Percentiles rank a stretch among this genome's conserved stretches.
Evolutionary conservation across 2,888 invertebrate species (phyloP).

Genomic region (Incurvaria masculella): DNA sequence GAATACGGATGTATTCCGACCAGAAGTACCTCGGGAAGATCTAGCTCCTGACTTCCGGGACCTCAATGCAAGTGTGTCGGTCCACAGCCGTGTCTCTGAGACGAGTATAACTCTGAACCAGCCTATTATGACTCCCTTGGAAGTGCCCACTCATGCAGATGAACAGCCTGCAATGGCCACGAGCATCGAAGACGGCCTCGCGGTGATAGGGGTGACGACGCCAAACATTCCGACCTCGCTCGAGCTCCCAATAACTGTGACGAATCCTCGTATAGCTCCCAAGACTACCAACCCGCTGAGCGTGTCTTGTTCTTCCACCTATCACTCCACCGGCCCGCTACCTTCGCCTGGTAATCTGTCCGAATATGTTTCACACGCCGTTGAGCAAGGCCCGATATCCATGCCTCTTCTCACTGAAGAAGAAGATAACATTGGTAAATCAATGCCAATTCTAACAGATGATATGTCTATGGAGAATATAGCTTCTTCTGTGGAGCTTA

Average conservation of each 20-base stretch:
- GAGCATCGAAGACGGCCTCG: slow-evolving; percentile 59
- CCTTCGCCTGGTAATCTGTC: slow-evolving; percentile 34
- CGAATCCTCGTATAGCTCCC: slow-evolving; percentile 68
- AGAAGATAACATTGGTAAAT: slow-evolving; percentile 28
- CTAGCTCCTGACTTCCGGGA: slow-evolving; percentile 61
- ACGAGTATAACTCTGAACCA: slow-evolving; percentile 73
- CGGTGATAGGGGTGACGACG: slow-evolving; percentile 57
- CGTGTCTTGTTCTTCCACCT: slow-evolving; percentile 26
- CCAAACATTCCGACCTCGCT: slow-evolving; percentile 64
- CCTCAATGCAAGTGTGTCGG: slow-evolving; percentile 53
- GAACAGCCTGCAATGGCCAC: slow-evolving; percentile 48
- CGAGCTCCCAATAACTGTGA: slow-evolving; percentile 72
- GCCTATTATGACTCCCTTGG: slow-evolving; percentile 80
- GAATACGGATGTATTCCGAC: slow-evolving; percentile 69
- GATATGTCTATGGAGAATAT: slow-evolving; percentile 30
- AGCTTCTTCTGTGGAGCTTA: slow-evolving; percentile 30
- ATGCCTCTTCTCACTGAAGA: slow-evolving; percentile 61
- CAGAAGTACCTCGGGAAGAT: slow-evolving; percentile 41
- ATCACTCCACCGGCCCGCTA: slow-evolving; percentile 27
- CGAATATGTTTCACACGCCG: slow-evolving; percentile 21
- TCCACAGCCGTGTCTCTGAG: slow-evolving; percentile 65
- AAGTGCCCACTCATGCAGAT: slow-evolving; percentile 60
- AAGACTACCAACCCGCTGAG: slow-evolving; percentile 37
- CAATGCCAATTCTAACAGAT: slow-evolving; percentile 46
- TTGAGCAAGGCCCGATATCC: slow-evolving; percentile 38